These are phyloP conservation scores for Boleophthalmus pectinirostris DNA, from an alignment of 2,113 vertebrate genomes.

Conservation along the genomic window DNA sequence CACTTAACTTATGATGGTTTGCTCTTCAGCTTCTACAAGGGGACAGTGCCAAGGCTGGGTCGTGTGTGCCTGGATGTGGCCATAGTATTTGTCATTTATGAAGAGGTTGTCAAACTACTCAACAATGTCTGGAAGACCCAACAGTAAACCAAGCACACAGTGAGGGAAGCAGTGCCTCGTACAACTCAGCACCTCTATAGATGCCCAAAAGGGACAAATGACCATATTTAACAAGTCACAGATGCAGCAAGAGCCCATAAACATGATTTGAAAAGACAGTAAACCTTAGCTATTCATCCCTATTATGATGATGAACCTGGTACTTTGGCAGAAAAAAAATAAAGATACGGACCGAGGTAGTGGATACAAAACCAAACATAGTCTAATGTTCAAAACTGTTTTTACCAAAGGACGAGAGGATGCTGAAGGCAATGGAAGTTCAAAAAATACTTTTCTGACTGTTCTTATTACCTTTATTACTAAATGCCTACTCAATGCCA, in stretches of 20 bases:
- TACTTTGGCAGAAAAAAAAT: constrained; percentile 8
- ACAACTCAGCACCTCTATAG: constrained; percentile 53
- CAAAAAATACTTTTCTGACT: constrained; percentile 19
- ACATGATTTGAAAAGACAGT: background rate
- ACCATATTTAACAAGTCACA: background rate
- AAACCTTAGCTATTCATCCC: background rate
- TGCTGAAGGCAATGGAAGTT: background rate
- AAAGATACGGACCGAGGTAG: too few relatives aligned
- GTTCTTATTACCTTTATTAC: constrained; percentile 43
- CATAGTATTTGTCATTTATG: constrained; percentile 78
- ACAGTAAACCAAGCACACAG: constrained; percentile 49
- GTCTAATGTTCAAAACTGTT: constrained; percentile 2
- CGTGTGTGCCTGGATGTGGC: constrained; percentile 76
- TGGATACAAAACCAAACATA: constrained; percentile 7
- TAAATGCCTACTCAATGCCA: constrained; percentile 43
- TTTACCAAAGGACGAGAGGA: constrained; percentile 22
- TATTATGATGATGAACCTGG: background rate
- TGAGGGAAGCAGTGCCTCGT: constrained; percentile 45
- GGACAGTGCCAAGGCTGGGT: constrained; percentile 72
- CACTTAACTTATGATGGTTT: background rate
- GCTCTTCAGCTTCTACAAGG: constrained; percentile 77
- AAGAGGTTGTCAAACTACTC: constrained; percentile 78
- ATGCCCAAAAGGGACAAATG: constrained; percentile 14
- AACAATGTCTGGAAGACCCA: constrained; percentile 77
- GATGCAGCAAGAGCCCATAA: background rate